These are phyloP conservation scores for Alligator sinensis DNA, from an alignment of 2,113 vertebrate genomes.

Conservation along the genomic window DNA sequence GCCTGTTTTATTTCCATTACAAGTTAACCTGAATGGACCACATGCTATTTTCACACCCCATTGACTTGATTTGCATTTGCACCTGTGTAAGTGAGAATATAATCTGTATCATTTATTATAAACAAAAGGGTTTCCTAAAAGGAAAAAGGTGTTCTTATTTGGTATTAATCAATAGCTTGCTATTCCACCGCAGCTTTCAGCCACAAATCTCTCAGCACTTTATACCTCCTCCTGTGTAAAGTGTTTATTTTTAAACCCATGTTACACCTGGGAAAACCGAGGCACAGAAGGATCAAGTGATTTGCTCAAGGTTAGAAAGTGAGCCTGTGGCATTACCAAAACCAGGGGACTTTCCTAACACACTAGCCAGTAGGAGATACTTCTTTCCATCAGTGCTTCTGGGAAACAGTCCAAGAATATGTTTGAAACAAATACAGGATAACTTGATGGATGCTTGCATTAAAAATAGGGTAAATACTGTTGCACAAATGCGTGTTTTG, in stretches of 20 bases:
- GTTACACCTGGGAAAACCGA: slow-evolving; percentile 13
- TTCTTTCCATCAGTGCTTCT: background rate
- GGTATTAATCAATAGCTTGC: background rate
- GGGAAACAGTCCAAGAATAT: background rate
- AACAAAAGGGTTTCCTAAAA: background rate
- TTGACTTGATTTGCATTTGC: background rate
- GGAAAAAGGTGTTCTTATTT: background rate
- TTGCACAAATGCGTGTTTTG: slow-evolving; percentile 12
- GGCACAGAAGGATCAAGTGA: background rate
- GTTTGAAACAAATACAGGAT: background rate
- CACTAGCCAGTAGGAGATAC: background rate
- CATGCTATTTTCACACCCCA: background rate
- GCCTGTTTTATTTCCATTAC: background rate
- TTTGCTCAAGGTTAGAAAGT: background rate
- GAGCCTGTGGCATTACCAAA: background rate
- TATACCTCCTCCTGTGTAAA: no score
- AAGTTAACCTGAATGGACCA: background rate
- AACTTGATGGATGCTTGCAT: background rate
- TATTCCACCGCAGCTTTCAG: background rate
- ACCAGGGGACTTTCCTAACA: background rate
- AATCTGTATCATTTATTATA: background rate
- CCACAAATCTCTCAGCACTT: background rate
- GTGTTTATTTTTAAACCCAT: background rate
- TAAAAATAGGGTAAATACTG: background rate
- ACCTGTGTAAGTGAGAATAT: slow-evolving; percentile 10